Evolutionary conservation across 2,888 invertebrate species (phyloP).

Genomic region (Nemoura dubitans): DNA sequence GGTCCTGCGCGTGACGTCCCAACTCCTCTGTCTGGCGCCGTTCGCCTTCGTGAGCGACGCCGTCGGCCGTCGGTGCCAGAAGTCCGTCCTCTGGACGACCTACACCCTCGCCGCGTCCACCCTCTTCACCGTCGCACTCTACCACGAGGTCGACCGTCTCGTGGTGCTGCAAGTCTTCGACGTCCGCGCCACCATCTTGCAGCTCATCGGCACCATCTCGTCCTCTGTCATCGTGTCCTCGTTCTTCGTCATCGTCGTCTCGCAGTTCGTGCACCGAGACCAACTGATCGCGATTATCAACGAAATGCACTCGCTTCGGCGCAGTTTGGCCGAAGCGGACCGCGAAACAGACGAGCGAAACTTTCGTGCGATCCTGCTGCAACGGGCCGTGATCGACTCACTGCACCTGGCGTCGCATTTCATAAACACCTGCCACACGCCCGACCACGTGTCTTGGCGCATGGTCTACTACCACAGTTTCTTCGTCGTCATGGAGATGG

Average conservation of each 20-base stretch:
- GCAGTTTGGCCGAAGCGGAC: not conserved
- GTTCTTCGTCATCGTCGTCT: not conserved
- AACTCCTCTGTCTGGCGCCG: not conserved
- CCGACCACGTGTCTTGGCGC: not conserved
- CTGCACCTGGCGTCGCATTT: not conserved
- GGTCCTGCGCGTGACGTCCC: not conserved
- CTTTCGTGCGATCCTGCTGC: not conserved
- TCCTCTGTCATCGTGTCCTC: not conserved
- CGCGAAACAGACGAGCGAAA: not conserved
- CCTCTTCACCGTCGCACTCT: not conserved
- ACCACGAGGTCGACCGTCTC: too few relatives aligned
- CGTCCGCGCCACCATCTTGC: not conserved
- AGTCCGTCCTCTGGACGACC: not conserved
- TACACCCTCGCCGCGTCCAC: not conserved
- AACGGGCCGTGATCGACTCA: not conserved
- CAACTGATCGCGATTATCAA: not conserved
- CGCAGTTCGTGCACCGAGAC: not conserved
- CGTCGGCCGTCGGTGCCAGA: not conserved
- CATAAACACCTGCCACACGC: not conserved
- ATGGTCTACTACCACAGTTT: not conserved
- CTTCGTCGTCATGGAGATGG: not conserved
- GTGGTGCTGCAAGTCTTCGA: not conserved
- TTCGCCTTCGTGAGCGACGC: not conserved
- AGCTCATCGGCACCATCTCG: not conserved
- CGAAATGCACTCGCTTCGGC: not conserved